phyloP scores from a whole-genome alignment of 1,140 invertebrate genomes.

The Rhysida immarginata region DNA sequence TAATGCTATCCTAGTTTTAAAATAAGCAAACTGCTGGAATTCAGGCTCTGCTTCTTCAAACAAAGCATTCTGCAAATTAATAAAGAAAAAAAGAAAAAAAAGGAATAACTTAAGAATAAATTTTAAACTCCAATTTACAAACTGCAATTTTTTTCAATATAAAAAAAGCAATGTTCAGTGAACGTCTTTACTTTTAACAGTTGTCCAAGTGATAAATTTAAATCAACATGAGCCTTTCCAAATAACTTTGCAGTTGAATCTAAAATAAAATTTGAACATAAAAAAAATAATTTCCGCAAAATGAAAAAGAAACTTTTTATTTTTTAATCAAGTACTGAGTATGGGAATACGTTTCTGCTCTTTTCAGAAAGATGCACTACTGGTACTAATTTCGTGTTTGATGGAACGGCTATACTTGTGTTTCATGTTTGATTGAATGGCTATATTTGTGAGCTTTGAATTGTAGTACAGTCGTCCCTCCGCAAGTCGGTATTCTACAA shows the following conservation, averaged over 20 bases:
- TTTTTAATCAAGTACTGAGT: too few species aligned
- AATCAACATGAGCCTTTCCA: conserved; percentile 79
- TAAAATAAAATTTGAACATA: conserved; percentile 5
- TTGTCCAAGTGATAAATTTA: conserved; percentile 88
- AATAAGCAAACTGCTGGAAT: conserved; percentile 93
- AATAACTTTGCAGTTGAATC: conserved; percentile 58
- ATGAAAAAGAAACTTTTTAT: too few species aligned
- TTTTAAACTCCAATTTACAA: neutral
- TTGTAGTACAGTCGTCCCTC: too few species aligned
- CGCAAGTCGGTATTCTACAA: too few species aligned
- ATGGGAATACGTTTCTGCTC: too few species aligned
- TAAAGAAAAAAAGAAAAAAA: conserved; percentile 1
- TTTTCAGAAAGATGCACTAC: too few species aligned
- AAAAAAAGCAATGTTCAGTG: neutral
- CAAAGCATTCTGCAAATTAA: conserved; percentile 57
- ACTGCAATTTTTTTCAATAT: neutral
- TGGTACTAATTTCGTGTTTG: too few species aligned
- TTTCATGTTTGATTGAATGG: too few species aligned
- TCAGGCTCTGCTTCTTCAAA: conserved; percentile 94
- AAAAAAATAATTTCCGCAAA: too few species aligned
- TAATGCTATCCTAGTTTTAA: conserved; percentile 72
- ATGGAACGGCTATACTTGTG: too few species aligned
- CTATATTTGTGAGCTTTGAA: too few species aligned
- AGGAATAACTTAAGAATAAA: neutral
- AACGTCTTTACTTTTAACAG: conserved; percentile 47